Evolutionary conservation across 2,888 invertebrate species (phyloP).

Genomic region (Torymus tubicola): DNA sequence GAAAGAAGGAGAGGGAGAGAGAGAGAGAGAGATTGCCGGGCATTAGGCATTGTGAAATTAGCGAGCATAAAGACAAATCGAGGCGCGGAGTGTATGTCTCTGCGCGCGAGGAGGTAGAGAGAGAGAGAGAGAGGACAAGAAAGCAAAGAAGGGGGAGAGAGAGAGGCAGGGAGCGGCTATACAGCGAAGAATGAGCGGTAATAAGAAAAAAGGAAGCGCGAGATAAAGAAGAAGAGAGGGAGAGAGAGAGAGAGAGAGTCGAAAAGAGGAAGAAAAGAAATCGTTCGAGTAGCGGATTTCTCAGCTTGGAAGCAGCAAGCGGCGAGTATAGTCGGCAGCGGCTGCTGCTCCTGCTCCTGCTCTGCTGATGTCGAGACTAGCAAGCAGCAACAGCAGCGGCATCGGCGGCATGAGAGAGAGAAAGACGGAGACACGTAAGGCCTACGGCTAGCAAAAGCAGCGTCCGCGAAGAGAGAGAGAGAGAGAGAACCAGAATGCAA

Average conservation of each 20-base stretch:
- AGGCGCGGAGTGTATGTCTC: too few relatives aligned
- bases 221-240: neutral
- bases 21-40: conserved; percentile 29
- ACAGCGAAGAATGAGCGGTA: too few relatives aligned
- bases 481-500: conserved; percentile 68
- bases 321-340: conserved; percentile 1
- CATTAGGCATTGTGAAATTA: conserved; percentile 53
- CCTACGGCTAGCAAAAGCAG: conserved; percentile 65
- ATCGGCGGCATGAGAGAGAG: neutral
- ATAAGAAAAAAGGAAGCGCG: too few relatives aligned
- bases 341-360: too few relatives aligned
- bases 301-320: conserved; percentile 34
- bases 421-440: conserved; percentile 64
- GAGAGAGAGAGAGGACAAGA: neutral
- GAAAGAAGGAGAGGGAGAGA: too few relatives aligned
- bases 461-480: conserved; percentile 58
- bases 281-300: conserved; percentile 50
- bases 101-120: conserved; percentile 2
- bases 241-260: neutral
- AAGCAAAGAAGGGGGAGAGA: too few relatives aligned
- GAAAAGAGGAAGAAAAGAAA: conserved; percentile 41
- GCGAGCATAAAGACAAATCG: conserved; percentile 17
- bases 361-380: conserved; percentile 26
- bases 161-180: too few relatives aligned
- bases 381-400: conserved; percentile 21